These are phyloP conservation scores for Hirtodrosophila duncani DNA, from an alignment of 2,888 invertebrate genomes.

Conservation along the genomic window DNA sequence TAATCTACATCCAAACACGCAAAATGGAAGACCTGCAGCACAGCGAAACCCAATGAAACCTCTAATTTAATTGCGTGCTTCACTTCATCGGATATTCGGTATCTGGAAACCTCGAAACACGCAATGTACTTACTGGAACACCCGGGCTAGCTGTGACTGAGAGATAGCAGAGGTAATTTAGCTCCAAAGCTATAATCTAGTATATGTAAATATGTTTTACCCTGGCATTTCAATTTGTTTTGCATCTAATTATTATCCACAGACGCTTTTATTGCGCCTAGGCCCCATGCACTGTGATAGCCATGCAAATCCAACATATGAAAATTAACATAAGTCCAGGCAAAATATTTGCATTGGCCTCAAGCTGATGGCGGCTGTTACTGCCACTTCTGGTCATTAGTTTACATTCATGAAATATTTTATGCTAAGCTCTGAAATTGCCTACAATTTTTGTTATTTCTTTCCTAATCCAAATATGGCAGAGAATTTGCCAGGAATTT, in stretches of 20 bases:
- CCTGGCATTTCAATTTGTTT: conserved; percentile 36
- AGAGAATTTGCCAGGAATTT: not conserved
- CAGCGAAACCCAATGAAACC: conserved; percentile 8
- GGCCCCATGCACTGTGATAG: not conserved
- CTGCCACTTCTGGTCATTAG: conserved; percentile 37
- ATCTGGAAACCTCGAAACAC: not conserved
- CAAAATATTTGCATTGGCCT: conserved; percentile 54
- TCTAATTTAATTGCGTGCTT: conserved; percentile 8
- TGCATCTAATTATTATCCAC: conserved; percentile 28
- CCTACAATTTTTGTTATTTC: conserved; percentile 3
- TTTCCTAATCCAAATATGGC: not conserved
- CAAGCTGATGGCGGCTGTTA: conserved; percentile 16
- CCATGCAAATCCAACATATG: conserved; percentile 26
- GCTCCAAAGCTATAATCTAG: conserved; percentile 9
- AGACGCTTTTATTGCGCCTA: conserved; percentile 18
- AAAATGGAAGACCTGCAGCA: conserved; percentile 52
- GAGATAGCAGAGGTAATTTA: not conserved
- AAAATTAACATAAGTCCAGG: conserved; percentile 58
- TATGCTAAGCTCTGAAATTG: conserved; percentile 16
- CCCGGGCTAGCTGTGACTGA: conserved; percentile 1
- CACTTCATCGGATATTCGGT: not conserved
- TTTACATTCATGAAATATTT: conserved; percentile 47
- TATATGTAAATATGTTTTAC: too few species aligned
- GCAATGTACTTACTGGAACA: too few species aligned
- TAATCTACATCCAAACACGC: conserved; percentile 49